These are phyloP conservation scores for Labeo calbasu DNA, from an alignment of 2,797 vertebrate genomes.

Conservation along the genomic window DNA sequence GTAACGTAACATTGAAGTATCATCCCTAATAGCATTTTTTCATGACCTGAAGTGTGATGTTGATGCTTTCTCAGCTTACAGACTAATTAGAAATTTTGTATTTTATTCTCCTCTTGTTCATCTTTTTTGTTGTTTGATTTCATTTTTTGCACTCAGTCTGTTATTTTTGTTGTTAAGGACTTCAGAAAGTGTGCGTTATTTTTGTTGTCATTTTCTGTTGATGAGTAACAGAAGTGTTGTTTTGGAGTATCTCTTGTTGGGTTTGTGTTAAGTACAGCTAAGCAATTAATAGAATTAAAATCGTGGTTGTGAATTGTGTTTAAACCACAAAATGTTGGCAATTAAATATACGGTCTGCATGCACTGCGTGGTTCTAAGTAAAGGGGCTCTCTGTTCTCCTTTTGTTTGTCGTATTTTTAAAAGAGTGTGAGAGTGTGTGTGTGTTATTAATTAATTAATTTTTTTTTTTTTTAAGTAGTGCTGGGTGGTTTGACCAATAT, in stretches of 20 bases:
- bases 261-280: background rate
- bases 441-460: background rate
- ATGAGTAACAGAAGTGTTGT: background rate
- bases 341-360: background rate
- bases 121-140: background rate
- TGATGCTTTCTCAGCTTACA: conserved; percentile 24
- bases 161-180: conserved; percentile 3
- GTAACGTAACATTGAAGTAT: background rate
- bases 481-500: no score
- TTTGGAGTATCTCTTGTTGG: background rate
- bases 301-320: background rate
- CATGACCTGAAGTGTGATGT: conserved; percentile 23
- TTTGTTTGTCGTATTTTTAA: background rate
- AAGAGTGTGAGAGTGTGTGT: background rate
- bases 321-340: background rate
- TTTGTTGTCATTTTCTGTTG: background rate
- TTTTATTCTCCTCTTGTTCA: background rate
- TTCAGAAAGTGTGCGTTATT: background rate
- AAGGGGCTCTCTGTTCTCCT: background rate
- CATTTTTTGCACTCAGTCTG: background rate
- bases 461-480: no score
- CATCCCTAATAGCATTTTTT: conserved; percentile 4
- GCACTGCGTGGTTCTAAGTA: background rate
- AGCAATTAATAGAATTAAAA: background rate
- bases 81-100: background rate